A percentile compares a stretch with the other conserved stretches of the same genome.
Evolutionary conservation across 2,797 vertebrate genomes (phyloP).

Genomic region (Muscicapa striata): DNA sequence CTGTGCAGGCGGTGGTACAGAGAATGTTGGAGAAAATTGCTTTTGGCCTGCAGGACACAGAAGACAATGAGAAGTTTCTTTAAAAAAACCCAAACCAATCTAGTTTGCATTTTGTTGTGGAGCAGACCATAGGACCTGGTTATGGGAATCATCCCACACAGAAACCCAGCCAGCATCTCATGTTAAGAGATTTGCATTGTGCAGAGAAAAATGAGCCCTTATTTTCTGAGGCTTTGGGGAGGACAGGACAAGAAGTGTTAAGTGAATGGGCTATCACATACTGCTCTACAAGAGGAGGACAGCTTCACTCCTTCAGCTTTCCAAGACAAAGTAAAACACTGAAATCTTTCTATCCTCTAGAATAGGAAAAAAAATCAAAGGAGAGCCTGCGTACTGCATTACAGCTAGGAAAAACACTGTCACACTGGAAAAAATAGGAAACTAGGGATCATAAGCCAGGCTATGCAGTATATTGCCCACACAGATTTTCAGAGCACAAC

Average conservation of each 20-base stretch:
- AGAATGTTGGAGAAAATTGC: conserved; percentile 45
- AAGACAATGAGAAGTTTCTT: conserved; percentile 51
- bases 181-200: neutral
- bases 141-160: conserved; percentile 1
- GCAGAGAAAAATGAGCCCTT: neutral
- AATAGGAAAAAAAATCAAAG: neutral
- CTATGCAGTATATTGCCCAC: neutral
- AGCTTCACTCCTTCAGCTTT: neutral
- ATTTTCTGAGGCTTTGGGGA: neutral
- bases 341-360: neutral
- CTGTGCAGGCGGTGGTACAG: neutral
- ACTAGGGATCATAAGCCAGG: neutral
- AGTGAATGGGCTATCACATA: neutral
- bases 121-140: neutral
- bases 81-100: neutral
- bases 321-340: neutral
- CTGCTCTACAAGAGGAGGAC: neutral
- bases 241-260: neutral
- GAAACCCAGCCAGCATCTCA: neutral
- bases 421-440: neutral
- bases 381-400: neutral
- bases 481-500: neutral
- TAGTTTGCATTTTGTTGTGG: conserved; percentile 1
- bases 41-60: neutral
- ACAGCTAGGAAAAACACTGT: neutral